phyloP scores from a whole-genome alignment of 2,797 vertebrate genomes.

The Acanthiza pusilla region DNA sequence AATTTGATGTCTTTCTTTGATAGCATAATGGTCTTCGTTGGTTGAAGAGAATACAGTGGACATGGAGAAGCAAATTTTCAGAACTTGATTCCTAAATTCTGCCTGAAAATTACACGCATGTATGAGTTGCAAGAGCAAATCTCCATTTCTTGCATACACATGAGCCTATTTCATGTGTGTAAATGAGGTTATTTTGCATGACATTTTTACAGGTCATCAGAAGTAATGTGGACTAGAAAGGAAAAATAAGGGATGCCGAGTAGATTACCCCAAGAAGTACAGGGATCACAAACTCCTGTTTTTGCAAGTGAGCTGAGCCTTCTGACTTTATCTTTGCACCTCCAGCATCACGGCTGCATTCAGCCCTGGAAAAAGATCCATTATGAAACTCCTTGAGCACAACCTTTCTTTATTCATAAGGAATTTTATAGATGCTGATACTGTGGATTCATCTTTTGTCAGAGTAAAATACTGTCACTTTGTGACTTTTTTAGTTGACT shows the following conservation, averaged over 20 bases:
- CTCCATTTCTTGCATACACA: background rate
- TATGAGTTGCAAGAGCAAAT: background rate
- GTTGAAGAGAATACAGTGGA: background rate
- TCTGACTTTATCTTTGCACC: conserved; percentile 13
- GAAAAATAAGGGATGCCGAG: background rate
- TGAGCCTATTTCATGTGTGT: background rate
- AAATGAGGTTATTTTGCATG: background rate
- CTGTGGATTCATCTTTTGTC: background rate
- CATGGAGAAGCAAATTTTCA: background rate
- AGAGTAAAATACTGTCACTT: conserved; percentile 19
- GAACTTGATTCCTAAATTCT: background rate
- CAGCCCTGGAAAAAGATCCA: background rate
- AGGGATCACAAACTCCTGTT: background rate
- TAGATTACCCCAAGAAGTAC: background rate
- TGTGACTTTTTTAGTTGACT: background rate
- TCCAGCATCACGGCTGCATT: background rate
- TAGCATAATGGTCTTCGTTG: background rate
- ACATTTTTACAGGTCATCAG: background rate
- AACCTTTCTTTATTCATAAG: conserved; percentile 5
- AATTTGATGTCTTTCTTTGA: background rate
- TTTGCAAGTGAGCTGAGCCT: background rate
- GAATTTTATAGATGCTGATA: background rate
- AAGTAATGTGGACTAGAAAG: background rate
- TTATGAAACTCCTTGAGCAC: background rate
- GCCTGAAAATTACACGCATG: background rate